phyloP scores from a whole-genome alignment of 2,113 vertebrate genomes.

The Nothocercus julius region DNA sequence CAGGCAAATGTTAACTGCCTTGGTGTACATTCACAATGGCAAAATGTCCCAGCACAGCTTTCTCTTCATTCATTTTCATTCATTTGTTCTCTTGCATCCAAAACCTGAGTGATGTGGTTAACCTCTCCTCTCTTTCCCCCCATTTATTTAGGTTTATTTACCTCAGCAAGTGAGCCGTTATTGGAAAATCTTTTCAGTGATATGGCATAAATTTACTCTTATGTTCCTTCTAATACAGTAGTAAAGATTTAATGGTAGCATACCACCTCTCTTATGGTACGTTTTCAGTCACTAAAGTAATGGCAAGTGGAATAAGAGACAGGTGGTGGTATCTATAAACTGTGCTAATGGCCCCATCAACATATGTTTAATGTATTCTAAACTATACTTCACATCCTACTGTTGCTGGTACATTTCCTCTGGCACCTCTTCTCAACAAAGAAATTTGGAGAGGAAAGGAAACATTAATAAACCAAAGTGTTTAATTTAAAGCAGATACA shows the following conservation, averaged over 20 bases:
- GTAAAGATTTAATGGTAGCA: constrained; percentile 71
- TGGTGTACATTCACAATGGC: neutral
- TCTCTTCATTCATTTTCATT: neutral
- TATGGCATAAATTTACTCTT: constrained; percentile 38
- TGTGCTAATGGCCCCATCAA: constrained; percentile 77
- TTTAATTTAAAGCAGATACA: constrained; percentile 81
- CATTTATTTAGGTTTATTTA: constrained; percentile 56
- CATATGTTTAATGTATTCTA: constrained; percentile 78
- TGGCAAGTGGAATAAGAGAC: constrained; percentile 73
- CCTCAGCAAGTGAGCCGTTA: constrained; percentile 18
- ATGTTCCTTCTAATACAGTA: constrained; percentile 59
- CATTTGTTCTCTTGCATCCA: neutral
- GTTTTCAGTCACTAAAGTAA: constrained; percentile 76
- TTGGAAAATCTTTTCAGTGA: constrained; percentile 25
- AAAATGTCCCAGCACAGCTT: constrained; percentile 3
- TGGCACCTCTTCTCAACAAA: constrained; percentile 81
- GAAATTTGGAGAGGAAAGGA: constrained; percentile 88
- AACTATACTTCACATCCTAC: constrained; percentile 79
- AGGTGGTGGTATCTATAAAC: constrained; percentile 81
- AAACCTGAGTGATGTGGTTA: constrained; percentile 20
- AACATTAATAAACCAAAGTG: constrained; percentile 82
- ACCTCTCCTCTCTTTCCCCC: neutral
- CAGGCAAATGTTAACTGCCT: neutral
- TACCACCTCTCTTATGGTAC: constrained; percentile 32
- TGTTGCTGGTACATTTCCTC: constrained; percentile 81